A percentile compares a stretch with the other conserved stretches of the same genome.
Conservation (phyloP, 2,888 invertebrate species). For the Drosophila anomalata region DNA sequence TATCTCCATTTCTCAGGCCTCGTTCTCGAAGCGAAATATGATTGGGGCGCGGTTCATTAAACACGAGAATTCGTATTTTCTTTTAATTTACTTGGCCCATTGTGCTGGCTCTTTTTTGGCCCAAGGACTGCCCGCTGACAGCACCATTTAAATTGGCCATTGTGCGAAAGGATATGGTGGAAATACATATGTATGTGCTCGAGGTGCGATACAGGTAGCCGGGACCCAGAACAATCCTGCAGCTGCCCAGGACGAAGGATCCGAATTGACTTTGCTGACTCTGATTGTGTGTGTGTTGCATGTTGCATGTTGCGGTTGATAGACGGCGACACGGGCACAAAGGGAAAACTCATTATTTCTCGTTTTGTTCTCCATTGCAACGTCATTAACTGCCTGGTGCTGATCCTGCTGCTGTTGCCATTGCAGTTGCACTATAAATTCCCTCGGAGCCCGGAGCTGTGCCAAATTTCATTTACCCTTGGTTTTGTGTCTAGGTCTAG, state of each 20-base stretch:
- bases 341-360: slow-evolving; percentile 72
- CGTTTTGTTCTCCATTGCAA: slow-evolving; percentile 77
- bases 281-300: slow-evolving; percentile 41
- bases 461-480: slow-evolving; percentile 64
- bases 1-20: slow-evolving; percentile 11
- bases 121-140: slow-evolving; percentile 67
- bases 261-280: slow-evolving; percentile 65
- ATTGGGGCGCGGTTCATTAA: slow-evolving; percentile 59
- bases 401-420: slow-evolving; percentile 35
- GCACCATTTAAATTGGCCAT: slow-evolving; percentile 68
- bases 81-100: slow-evolving; percentile 62
- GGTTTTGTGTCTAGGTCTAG: slow-evolving; percentile 31
- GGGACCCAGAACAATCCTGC: slow-evolving; percentile 21
- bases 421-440: slow-evolving; percentile 51
- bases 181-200: slow-evolving; percentile 2
- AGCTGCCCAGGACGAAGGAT: slow-evolving; percentile 55
- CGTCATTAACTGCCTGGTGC: slow-evolving; percentile 65
- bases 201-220: slow-evolving; percentile 36
- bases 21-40: slow-evolving; percentile 20
- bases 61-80: slow-evolving; percentile 64
- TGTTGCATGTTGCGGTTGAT: slow-evolving; percentile 69
- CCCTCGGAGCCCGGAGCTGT: slow-evolving; percentile 36
- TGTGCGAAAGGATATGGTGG: slow-evolving; percentile 49
- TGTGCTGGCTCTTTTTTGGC: slow-evolving; percentile 33
- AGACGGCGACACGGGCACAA: slow-evolving; percentile 59